Evolutionary conservation across 2,888 invertebrate genomes (phyloP).

Genomic region (Busseola fusca): DNA sequence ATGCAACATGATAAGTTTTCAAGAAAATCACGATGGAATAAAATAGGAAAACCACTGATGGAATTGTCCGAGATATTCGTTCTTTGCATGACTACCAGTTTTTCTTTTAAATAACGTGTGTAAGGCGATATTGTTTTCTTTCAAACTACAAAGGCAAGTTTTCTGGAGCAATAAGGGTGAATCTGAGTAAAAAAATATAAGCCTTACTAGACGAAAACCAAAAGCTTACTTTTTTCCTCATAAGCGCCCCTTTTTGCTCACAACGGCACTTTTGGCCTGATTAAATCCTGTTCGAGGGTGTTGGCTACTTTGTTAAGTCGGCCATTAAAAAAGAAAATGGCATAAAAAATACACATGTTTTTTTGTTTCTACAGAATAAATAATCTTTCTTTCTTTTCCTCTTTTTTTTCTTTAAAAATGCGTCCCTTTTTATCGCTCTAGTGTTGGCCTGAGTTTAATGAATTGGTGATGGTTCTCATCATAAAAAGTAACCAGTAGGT

Average conservation of each 20-base stretch:
- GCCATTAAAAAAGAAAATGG: background rate
- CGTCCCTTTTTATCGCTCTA: background rate
- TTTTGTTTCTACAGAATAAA: background rate
- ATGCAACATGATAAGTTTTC: background rate
- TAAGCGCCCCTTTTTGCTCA: background rate
- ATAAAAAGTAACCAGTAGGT: background rate
- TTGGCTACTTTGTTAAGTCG: background rate
- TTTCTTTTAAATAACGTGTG: background rate
- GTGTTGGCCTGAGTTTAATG: background rate
- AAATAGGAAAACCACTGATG: background rate
- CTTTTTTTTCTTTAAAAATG: background rate
- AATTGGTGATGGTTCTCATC: background rate
- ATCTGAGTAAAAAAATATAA: background rate
- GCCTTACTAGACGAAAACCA: background rate
- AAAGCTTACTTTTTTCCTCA: background rate
- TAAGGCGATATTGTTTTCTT: background rate
- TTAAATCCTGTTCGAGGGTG: background rate
- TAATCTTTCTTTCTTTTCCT: background rate
- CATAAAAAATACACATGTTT: background rate
- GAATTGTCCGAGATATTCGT: background rate
- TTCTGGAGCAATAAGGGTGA: background rate
- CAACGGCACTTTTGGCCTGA: background rate
- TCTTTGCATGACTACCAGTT: background rate
- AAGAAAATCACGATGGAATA: background rate
- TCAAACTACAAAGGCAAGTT: background rate